These are phyloP conservation scores for Platichthys flesus DNA, from an alignment of 2,113 vertebrate species.

Conservation along the genomic window DNA sequence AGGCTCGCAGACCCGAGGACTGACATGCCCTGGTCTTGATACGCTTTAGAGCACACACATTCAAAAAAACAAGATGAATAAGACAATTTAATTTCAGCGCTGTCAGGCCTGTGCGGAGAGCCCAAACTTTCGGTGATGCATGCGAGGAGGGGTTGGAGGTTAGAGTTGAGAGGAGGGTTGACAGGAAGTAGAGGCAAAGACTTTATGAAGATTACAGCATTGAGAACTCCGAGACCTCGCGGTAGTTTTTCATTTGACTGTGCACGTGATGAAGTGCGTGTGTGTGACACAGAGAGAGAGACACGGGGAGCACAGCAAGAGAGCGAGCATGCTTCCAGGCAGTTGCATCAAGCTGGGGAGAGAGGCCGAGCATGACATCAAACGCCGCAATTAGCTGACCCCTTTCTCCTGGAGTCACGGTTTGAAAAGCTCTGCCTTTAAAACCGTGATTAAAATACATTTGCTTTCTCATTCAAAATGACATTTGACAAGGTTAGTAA, in stretches of 20 bases:
- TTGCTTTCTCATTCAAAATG: conserved; percentile 80
- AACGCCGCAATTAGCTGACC: conserved; percentile 81
- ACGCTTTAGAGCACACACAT: background rate
- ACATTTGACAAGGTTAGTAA: conserved; percentile 83
- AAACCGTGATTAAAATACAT: conserved; percentile 78
- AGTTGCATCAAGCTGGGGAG: conserved; percentile 72
- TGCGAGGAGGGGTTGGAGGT: conserved; percentile 90
- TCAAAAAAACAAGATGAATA: conserved; percentile 84
- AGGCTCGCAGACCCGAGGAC: conserved; percentile 45
- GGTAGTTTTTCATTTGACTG: conserved; percentile 79
- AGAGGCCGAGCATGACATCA: conserved; percentile 83
- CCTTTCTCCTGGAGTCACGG: conserved; percentile 69
- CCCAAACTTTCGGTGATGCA: conserved; percentile 90
- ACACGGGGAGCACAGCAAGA: conserved; percentile 8
- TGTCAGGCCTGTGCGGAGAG: conserved; percentile 85
- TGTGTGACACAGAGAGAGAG: conserved; percentile 26
- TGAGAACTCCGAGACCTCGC: conserved; percentile 85
- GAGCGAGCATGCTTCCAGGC: conserved; percentile 74
- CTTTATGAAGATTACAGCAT: conserved; percentile 90
- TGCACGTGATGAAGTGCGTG: conserved; percentile 53
- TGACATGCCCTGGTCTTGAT: background rate
- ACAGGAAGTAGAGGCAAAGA: conserved; percentile 88
- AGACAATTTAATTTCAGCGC: conserved; percentile 72
- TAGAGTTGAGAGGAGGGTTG: conserved; percentile 92
- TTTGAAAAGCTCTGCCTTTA: conserved; percentile 71